A percentile compares a stretch with the other conserved stretches of the same genome.
Evolutionary conservation across 1,140 invertebrate species (phyloP).

Genomic region (Ganaspis sp.): DNA sequence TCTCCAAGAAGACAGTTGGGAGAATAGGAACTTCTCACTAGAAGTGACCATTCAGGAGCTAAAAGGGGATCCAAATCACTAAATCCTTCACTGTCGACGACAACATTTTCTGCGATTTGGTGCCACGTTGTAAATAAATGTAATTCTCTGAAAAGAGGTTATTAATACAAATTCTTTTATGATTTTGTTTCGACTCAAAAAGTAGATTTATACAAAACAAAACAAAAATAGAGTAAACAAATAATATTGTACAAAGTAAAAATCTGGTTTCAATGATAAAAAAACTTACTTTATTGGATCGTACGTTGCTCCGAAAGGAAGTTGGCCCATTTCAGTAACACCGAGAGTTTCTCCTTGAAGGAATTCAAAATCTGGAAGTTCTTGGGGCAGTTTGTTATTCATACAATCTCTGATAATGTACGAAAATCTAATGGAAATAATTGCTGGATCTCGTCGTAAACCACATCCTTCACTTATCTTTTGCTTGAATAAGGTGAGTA

Average conservation of each 20-base stretch:
- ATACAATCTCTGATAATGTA: slow-evolving; percentile 87
- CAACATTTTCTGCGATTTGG: slow-evolving; percentile 87
- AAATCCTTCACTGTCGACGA: slow-evolving; percentile 91
- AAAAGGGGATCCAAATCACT: slow-evolving; percentile 91
- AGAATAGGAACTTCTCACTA: slow-evolving; percentile 79
- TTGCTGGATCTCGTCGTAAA: slow-evolving; percentile 80
- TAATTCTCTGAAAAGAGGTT: slow-evolving; percentile 79
- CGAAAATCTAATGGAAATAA: slow-evolving; percentile 88
- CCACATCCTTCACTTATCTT: slow-evolving; percentile 81
- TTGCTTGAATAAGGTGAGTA: slow-evolving; percentile 87
- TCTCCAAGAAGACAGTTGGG: slow-evolving; percentile 82
- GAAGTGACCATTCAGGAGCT: slow-evolving; percentile 87
- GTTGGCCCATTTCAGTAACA: slow-evolving; percentile 78
- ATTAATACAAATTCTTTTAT: too few species aligned
- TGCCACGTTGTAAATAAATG: slow-evolving; percentile 92
- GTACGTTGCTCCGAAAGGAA: slow-evolving; percentile 90
- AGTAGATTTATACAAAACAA: too few species aligned
- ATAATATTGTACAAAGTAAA: too few species aligned
- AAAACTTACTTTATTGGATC: slow-evolving; percentile 83
- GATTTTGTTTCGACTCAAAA: too few species aligned
- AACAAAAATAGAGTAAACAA: too few species aligned
- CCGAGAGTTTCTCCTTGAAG: slow-evolving; percentile 79
- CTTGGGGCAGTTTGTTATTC: slow-evolving; percentile 81
- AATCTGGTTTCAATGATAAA: too few species aligned
- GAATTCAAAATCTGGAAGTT: slow-evolving; percentile 85